Conservation (phyloP, 2,797 vertebrate species). For the Pristis pectinata region DNA sequence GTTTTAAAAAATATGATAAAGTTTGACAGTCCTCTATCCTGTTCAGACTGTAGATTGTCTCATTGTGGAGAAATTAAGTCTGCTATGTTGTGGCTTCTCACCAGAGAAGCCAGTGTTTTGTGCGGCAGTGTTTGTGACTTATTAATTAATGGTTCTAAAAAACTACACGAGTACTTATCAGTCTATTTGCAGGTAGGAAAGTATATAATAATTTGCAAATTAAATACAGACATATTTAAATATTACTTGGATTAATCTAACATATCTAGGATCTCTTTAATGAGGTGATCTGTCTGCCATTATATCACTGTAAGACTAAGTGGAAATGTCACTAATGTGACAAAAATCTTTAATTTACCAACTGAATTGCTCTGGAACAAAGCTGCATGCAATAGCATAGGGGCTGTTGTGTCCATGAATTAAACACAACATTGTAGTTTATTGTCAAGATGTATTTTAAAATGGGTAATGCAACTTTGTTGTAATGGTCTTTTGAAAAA, state of each 20-base stretch:
- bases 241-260: not conserved
- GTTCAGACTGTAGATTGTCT: not conserved
- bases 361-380: not conserved
- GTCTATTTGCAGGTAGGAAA: not conserved
- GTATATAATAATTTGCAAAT: not conserved
- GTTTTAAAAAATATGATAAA: conserved; percentile 2
- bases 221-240: not conserved
- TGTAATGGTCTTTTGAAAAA: not conserved
- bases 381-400: not conserved
- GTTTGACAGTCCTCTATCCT: not conserved
- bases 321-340: not conserved
- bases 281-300: not conserved
- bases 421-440: not conserved
- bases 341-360: not conserved
- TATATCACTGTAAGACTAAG: not conserved
- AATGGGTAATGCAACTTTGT: not conserved
- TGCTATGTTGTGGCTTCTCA: not conserved
- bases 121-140: not conserved
- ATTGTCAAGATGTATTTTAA: not conserved
- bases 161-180: not conserved
- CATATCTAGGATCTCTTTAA: not conserved
- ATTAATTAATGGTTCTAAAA: not conserved
- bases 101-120: not conserved
- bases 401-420: too few relatives aligned
- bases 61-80: not conserved